These are phyloP conservation scores for Pluvialis apricaria DNA, from an alignment of 2,113 vertebrate species.

Conservation along the genomic window DNA sequence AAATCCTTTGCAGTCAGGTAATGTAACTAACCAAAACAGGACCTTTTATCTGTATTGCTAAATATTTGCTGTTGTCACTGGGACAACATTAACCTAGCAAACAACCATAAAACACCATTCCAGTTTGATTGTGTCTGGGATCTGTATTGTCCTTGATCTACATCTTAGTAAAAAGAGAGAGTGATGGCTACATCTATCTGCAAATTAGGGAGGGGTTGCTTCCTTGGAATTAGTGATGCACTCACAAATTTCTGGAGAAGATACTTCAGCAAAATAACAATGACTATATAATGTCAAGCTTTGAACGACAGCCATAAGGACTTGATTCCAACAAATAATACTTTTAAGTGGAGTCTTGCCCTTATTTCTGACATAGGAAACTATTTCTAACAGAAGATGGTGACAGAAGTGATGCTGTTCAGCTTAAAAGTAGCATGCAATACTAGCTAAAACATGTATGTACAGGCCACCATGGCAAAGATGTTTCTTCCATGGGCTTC, in stretches of 20 bases:
- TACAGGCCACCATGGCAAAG: not conserved
- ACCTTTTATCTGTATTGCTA: not conserved
- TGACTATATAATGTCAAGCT: not conserved
- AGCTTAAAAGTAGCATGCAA: not conserved
- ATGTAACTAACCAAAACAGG: not conserved
- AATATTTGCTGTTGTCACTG: not conserved
- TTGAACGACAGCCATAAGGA: not conserved
- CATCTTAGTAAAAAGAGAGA: not conserved
- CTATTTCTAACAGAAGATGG: not conserved
- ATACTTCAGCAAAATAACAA: not conserved
- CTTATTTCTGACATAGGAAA: not conserved
- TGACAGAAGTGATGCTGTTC: not conserved
- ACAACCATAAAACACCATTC: not conserved
- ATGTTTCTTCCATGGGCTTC: not conserved
- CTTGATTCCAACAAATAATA: not conserved
- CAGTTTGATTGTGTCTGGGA: not conserved
- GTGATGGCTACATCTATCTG: not conserved
- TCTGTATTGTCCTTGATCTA: not conserved
- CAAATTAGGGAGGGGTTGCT: not conserved
- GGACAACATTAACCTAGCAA: not conserved
- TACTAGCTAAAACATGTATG: not conserved
- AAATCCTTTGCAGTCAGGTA: not conserved
- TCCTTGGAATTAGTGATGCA: not conserved
- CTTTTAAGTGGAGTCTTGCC: not conserved
- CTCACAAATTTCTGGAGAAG: not conserved